Conservation (phyloP, 92 coral and sea anemone genomes). For the Pocillopora grandis region DNA sequence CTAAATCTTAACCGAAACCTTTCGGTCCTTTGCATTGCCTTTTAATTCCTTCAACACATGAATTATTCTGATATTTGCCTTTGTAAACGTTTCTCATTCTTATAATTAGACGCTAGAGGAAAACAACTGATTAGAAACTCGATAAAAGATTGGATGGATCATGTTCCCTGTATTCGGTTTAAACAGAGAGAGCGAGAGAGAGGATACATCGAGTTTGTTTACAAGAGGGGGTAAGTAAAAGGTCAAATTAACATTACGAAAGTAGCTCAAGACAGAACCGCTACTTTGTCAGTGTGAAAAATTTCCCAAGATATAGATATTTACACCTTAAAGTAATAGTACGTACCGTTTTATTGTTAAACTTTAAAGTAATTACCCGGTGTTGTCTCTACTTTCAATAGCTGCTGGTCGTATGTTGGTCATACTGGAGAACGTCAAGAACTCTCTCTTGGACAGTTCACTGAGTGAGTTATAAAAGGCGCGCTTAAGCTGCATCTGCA, state of each 20-base stretch:
- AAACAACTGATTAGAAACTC: constrained; percentile 24
- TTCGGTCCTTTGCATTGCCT: background rate
- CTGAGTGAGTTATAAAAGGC: constrained; percentile 9
- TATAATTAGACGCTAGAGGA: background rate
- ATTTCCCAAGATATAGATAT: no score
- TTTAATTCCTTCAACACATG: background rate
- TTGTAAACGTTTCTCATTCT: background rate
- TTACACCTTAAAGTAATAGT: no score
- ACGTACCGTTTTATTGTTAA: no score
- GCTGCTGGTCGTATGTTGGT: constrained; percentile 36
- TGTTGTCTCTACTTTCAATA: background rate
- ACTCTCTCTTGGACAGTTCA: constrained; percentile 21
- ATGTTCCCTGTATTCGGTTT: constrained; percentile 21
- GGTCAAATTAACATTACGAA: background rate
- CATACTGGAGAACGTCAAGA: background rate
- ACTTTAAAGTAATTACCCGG: no score
- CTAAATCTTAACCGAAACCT: background rate
- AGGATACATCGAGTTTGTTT: constrained; percentile 20
- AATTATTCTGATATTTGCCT: background rate
- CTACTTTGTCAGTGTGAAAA: no score
- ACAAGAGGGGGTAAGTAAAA: constrained; percentile 14
- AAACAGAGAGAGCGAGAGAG: constrained; percentile 20
- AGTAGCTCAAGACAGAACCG: no score
- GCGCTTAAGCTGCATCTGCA: background rate
- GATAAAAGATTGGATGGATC: constrained; percentile 23